Percentiles rank a stretch among this genome's conserved stretches.
phyloP scores from a whole-genome alignment of 2,113 vertebrate genomes.

The Lepidiolamprologus cunningtoni region DNA sequence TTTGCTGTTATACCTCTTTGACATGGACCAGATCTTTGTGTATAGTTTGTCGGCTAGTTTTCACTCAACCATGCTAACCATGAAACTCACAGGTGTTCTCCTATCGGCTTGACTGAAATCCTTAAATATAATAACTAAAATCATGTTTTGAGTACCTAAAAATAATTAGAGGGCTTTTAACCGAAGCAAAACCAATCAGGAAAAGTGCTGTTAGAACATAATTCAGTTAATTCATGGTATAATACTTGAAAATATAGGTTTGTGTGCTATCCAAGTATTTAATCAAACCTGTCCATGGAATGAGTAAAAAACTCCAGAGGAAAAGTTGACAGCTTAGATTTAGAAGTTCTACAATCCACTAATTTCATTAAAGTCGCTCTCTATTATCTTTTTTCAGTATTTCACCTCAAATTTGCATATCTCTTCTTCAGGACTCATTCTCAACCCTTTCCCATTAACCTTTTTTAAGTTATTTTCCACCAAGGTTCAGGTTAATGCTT shows the following conservation, averaged over 20 bases:
- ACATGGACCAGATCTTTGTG: background rate
- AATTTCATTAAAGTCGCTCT: background rate
- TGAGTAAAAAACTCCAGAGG: slow-evolving; percentile 4
- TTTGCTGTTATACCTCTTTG: background rate
- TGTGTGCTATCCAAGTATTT: background rate
- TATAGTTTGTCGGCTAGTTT: background rate
- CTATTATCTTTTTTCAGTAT: background rate
- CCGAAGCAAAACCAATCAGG: background rate
- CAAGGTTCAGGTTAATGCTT: slow-evolving; percentile 8
- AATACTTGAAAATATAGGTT: background rate
- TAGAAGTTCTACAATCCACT: background rate
- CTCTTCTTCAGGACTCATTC: background rate
- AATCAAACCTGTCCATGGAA: background rate
- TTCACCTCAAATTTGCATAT: slow-evolving; percentile 7
- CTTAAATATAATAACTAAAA: background rate
- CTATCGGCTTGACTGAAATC: background rate
- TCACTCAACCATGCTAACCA: background rate
- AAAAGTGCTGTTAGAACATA: background rate
- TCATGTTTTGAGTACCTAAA: background rate
- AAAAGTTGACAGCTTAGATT: background rate
- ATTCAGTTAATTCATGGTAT: background rate
- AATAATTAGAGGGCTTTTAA: background rate
- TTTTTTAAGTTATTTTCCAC: background rate
- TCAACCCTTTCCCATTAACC: background rate
- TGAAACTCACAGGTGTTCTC: background rate